Evolutionary conservation across 2,113 vertebrate genomes (phyloP).

Genomic region (Odocoileus hemionus): DNA sequence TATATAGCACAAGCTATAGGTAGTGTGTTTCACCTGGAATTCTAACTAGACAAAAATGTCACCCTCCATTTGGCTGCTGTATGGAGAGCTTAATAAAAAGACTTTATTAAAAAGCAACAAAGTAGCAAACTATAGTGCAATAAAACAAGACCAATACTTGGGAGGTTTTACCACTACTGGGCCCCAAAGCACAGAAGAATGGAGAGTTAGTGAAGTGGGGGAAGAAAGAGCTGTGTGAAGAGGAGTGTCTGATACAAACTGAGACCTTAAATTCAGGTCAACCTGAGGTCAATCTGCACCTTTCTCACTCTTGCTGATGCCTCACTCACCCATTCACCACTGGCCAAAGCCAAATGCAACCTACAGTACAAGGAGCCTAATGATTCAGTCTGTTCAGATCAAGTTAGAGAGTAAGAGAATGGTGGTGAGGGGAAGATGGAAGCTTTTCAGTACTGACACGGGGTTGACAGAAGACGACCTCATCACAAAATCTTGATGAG

Average conservation of each 20-base stretch:
- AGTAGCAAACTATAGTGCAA: not conserved
- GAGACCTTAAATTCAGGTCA: not conserved
- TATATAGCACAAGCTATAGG: not conserved
- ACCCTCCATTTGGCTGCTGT: not conserved
- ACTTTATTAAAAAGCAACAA: not conserved
- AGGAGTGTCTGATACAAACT: not conserved
- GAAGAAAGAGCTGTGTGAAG: not conserved
- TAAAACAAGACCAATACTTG: not conserved
- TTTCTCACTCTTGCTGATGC: not conserved
- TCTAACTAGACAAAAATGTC: not conserved
- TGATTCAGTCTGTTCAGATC: not conserved
- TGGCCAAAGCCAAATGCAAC: not conserved
- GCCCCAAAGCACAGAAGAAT: not conserved
- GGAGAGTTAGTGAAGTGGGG: not conserved
- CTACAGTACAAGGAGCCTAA: not conserved
- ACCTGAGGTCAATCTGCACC: not conserved
- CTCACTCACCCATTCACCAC: not conserved
- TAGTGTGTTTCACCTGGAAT: not conserved
- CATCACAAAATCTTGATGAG: not conserved
- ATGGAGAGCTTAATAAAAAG: not conserved
- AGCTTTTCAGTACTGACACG: not conserved
- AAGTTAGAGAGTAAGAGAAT: not conserved
- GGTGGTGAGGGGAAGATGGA: not conserved
- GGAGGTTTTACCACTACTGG: not conserved
- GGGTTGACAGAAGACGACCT: not conserved